phyloP scores from a whole-genome alignment of 2,113 vertebrate genomes.

The Ahaetulla prasina region DNA sequence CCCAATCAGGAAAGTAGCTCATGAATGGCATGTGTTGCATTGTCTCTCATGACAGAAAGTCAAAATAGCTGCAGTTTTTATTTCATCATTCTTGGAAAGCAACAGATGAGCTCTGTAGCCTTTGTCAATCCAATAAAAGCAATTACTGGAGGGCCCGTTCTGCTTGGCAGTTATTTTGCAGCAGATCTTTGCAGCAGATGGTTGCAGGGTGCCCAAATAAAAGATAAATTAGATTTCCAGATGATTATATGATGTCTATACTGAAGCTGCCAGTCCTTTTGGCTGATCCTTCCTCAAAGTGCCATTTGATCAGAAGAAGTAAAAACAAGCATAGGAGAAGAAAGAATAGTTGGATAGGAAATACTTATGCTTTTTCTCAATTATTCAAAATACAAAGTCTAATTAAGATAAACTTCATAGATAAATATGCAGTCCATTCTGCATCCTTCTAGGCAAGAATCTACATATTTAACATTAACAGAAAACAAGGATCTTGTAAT shows the following conservation, averaged over 20 bases:
- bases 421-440: not conserved
- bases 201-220: conserved; percentile 59
- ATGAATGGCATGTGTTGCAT: not conserved
- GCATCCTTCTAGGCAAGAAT: conserved; percentile 3
- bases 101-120: conserved; percentile 41
- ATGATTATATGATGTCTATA: conserved; percentile 63
- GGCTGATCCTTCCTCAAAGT: conserved; percentile 38
- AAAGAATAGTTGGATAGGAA: not conserved
- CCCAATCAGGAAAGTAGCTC: not conserved
- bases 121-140: conserved; percentile 61
- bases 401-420: conserved; percentile 4
- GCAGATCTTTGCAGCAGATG: conserved; percentile 70
- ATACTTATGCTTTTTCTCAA: conserved; percentile 27
- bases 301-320: conserved; percentile 11
- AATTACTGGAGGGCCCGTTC: conserved; percentile 62
- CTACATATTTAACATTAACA: conserved; percentile 12
- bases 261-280: conserved; percentile 45
- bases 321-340: rapidly evolving
- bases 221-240: conserved; percentile 71
- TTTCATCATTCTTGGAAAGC: conserved; percentile 36
- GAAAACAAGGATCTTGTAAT: not conserved
- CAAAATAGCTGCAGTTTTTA: conserved; percentile 25
- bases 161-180: conserved; percentile 66
- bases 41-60: conserved; percentile 27
- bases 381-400: conserved; percentile 34